These are phyloP conservation scores for Tetropium fuscum DNA, from an alignment of 2,888 invertebrate genomes.

Conservation along the genomic window DNA sequence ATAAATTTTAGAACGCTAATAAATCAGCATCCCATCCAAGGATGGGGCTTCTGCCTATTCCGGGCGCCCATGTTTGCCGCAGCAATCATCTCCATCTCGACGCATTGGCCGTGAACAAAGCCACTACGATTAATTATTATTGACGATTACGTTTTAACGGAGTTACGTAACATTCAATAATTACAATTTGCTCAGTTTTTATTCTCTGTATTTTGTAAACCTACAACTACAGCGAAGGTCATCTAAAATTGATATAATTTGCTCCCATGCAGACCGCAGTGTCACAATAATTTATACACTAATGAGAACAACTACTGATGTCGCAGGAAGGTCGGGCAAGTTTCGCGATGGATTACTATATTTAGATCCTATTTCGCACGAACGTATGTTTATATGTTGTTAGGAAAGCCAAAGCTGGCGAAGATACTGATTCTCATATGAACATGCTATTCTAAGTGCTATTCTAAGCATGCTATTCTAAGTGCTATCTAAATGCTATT, in stretches of 20 bases:
- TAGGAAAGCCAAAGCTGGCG: too few relatives aligned
- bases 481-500: too few relatives aligned
- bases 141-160: constrained; percentile 20
- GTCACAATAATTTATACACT: constrained; percentile 5
- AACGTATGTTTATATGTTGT: too few relatives aligned
- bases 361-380: too few relatives aligned
- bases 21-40: too few relatives aligned
- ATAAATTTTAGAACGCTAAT: too few relatives aligned
- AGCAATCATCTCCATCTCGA: constrained; percentile 24
- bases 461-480: too few relatives aligned
- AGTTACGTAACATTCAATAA: constrained; percentile 22
- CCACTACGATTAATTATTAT: constrained; percentile 18
- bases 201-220: constrained; percentile 24
- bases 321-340: constrained; percentile 14
- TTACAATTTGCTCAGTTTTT: constrained; percentile 26
- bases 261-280: constrained; percentile 20
- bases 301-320: constrained; percentile 24
- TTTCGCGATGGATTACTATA: constrained; percentile 10
- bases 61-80: constrained; percentile 4
- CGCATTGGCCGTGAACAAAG: constrained; percentile 39
- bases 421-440: too few relatives aligned
- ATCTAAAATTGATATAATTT: constrained; percentile 26
- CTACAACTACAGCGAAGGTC: constrained; percentile 27
- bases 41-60: not conserved
- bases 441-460: too few relatives aligned